A percentile compares a stretch with the other conserved stretches of the same genome.
Evolutionary conservation across 1,140 invertebrate genomes (phyloP).

Genomic region (Teleopsis dalmanni): DNA sequence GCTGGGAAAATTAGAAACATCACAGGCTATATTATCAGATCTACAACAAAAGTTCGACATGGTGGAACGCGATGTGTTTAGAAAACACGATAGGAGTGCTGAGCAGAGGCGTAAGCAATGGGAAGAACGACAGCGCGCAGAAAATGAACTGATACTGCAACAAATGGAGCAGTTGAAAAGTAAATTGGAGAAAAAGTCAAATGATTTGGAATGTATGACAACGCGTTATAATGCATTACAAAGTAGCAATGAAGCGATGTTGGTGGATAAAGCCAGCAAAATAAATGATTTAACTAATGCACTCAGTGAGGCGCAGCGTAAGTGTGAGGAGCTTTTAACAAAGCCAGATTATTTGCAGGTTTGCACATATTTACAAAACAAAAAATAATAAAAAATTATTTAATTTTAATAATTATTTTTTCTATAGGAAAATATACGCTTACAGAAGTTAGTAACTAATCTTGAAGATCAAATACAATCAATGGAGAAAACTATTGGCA

Average conservation of each 20-base stretch:
- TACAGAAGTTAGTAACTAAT: conserved; percentile 24
- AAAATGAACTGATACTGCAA: conserved; percentile 31
- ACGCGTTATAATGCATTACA: conserved; percentile 49
- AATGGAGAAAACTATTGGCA: conserved; percentile 30
- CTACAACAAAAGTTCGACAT: conserved; percentile 35
- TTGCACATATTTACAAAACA: background rate
- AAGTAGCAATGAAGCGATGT: conserved; percentile 47
- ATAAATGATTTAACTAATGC: conserved; percentile 49
- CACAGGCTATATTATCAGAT: conserved; percentile 26
- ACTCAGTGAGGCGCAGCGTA: conserved; percentile 46
- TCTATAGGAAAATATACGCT: conserved; percentile 14
- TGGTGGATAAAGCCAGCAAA: conserved; percentile 49
- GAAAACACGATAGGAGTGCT: conserved; percentile 23
- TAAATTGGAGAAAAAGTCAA: conserved; percentile 44
- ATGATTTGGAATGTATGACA: conserved; percentile 48
- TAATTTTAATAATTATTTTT: background rate
- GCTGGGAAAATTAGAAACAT: conserved; percentile 27
- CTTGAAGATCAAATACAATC: conserved; percentile 25
- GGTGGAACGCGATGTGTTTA: conserved; percentile 27
- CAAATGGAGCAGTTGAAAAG: conserved; percentile 24
- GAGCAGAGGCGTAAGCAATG: conserved; percentile 29
- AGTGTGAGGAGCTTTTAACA: conserved; percentile 20
- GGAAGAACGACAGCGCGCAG: conserved; percentile 31
- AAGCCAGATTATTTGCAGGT: conserved; percentile 23
- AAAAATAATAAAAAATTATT: background rate